Base-by-base conservation (phyloP, 2,797 vertebrate species). In the Poeciliopsis turneri region DNA sequence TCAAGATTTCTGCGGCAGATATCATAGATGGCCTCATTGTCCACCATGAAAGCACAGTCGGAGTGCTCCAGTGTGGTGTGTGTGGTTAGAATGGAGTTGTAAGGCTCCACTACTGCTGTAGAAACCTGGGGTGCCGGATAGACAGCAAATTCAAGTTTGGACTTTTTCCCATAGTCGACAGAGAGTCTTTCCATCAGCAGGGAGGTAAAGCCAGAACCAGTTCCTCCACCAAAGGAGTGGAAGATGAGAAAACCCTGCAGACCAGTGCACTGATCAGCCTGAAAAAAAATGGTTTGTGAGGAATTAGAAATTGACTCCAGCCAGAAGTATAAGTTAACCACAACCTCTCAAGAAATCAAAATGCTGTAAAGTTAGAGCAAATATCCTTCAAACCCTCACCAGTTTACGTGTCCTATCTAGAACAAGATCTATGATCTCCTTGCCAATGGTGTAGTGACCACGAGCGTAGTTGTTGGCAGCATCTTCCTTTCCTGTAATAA, bases 31-130 rank as follows among this genome's bases (percentile, higher is more conserved):
- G 97, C 97, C 86, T 97, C 97, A 0, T 97, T 97, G 91, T 97
- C 96, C 41, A 97, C 97, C 96, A 97, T 97, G 92, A 97, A 98
- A 77, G 96, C 96, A 81, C 97, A 97, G 86, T 98, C 97, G 0
- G 97, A 97, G 88, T 98, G 97, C 87, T 98, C 97, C 76, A 98
- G 86, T 45, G 97, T 98, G 95, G 96, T 96, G 91, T 97, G 97
- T 4, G 97, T 97, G 81, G 97, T 97, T 83, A 97, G 92, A 89
- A 98, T 97, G 82, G 97, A 96, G 92, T 97, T 97, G 91, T 97
- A 97, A 11, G 97, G 97, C 82, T 98, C 97, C 36, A 97, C 97
- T 4, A 97, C 96, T 16, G 97, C 96, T 4, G 96, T 97, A 81
- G 97, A 97, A 45, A 97, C 95, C 83, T 97, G 96, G 4, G 96